Evolutionary conservation across 2,888 invertebrate species (phyloP).

Genomic region (Sabellastarte sp.): DNA sequence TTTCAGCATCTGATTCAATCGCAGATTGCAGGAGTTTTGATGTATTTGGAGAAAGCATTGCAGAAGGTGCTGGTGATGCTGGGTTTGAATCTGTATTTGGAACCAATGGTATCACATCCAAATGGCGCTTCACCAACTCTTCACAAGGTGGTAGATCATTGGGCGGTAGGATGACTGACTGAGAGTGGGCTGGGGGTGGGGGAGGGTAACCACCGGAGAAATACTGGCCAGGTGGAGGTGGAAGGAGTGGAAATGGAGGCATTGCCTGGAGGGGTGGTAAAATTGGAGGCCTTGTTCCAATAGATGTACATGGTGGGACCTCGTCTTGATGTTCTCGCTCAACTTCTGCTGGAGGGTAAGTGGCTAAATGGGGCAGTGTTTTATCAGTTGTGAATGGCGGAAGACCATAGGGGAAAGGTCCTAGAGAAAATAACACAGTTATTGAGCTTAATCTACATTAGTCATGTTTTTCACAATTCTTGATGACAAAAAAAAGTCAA

Average conservation of each 20-base stretch:
- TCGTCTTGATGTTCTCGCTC: neutral
- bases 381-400: neutral
- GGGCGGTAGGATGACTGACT: neutral
- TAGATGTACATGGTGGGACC: neutral
- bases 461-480: too few species aligned
- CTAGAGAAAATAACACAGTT: too few species aligned
- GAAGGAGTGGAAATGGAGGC: neutral
- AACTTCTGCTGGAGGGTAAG: neutral
- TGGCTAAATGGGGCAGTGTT: neutral
- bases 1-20: neutral
- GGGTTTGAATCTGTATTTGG: neutral
- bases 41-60: neutral
- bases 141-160: neutral
- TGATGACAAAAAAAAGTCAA: too few species aligned
- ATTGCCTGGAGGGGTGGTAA: neutral
- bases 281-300: neutral
- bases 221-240: neutral
- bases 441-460: too few species aligned
- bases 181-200: neutral
- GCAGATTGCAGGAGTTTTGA: neutral
- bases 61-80: slow-evolving; percentile 1
- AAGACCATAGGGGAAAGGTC: neutral
- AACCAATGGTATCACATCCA: neutral
- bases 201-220: neutral
- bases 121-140: neutral